Percentiles rank a stretch among this genome's conserved stretches.
Conservation (phyloP, 2,797 vertebrate species). For the Mallotus villosus region DNA sequence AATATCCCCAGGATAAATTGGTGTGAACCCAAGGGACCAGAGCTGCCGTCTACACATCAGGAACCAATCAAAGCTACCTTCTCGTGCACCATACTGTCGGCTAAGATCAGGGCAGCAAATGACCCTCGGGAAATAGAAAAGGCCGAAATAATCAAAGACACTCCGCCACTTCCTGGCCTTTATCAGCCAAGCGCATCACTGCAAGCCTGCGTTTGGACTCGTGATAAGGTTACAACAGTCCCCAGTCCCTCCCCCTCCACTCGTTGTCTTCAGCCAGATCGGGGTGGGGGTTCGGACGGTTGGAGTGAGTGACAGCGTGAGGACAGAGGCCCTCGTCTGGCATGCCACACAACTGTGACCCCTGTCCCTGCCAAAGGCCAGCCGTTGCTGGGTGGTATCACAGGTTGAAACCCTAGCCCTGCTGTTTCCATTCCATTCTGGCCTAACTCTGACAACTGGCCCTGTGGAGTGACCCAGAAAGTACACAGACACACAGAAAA, state of each 20-base stretch:
- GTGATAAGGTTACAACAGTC: not conserved
- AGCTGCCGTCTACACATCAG: constrained; percentile 63
- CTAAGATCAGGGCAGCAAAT: constrained; percentile 51
- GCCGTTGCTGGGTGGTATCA: constrained; percentile 22
- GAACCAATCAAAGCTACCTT: constrained; percentile 65
- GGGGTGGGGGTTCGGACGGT: not conserved
- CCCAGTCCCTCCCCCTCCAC: no score
- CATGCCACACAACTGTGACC: constrained; percentile 56
- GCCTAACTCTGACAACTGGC: constrained; percentile 55
- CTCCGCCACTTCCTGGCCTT: constrained; percentile 61
- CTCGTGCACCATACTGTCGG: constrained; percentile 42
- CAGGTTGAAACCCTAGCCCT: constrained; percentile 59
- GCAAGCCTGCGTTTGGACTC: not conserved
- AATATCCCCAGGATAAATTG: constrained; percentile 70
- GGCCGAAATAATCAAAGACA: constrained; percentile 71
- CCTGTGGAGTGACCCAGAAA: constrained; percentile 29
- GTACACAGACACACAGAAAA: constrained; percentile 14
- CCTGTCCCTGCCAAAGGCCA: constrained; percentile 29
- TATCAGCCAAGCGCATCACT: constrained; percentile 47
- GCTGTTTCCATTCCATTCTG: constrained; percentile 60
- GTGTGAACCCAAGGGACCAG: constrained; percentile 52
- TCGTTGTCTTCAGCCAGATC: not conserved
- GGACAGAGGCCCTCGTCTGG: constrained; percentile 18
- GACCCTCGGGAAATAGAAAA: constrained; percentile 67
- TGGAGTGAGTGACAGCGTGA: constrained; percentile 51